These are phyloP conservation scores for Dione vanillae DNA, from an alignment of 2,888 invertebrate genomes.

Conservation along the genomic window DNA sequence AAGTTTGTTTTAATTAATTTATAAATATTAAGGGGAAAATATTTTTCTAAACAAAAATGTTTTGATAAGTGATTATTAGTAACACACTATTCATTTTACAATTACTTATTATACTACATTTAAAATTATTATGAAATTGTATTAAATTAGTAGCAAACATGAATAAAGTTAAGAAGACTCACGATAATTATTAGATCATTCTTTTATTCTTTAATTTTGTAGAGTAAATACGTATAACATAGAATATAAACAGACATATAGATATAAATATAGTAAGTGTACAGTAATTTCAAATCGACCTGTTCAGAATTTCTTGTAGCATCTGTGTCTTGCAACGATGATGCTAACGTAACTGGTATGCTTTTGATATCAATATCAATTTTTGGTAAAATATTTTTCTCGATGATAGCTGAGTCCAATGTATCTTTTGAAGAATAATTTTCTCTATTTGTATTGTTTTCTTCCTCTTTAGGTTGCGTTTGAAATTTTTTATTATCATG, in stretches of 20 bases:
- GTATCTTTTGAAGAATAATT: slow-evolving; percentile 16
- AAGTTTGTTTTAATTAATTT: neutral
- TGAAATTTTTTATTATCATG: slow-evolving; percentile 65
- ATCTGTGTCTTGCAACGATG: slow-evolving; percentile 55
- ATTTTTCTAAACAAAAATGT: neutral
- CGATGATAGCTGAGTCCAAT: neutral
- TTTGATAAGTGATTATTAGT: slow-evolving; percentile 19
- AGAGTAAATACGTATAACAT: slow-evolving; percentile 71
- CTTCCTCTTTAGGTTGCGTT: slow-evolving; percentile 49
- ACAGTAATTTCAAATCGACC: slow-evolving; percentile 78
- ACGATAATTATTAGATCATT: slow-evolving; percentile 58
- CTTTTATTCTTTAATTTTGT: slow-evolving; percentile 65
- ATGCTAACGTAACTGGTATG: slow-evolving; percentile 35
- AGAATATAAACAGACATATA: slow-evolving; percentile 71
- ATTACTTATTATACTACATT: neutral
- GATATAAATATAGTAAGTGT: slow-evolving; percentile 72
- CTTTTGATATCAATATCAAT: slow-evolving; percentile 39
- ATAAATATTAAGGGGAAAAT: neutral
- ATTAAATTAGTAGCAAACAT: slow-evolving; percentile 25
- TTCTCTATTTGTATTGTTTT: slow-evolving; percentile 32
- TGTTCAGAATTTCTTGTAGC: slow-evolving; percentile 63
- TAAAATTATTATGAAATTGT: neutral
- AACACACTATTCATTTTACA: slow-evolving; percentile 12
- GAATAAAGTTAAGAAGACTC: slow-evolving; percentile 54
- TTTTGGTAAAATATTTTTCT: slow-evolving; percentile 31